These are phyloP conservation scores for Volucella inflata DNA, from an alignment of 2,888 invertebrate species.

Conservation along the genomic window DNA sequence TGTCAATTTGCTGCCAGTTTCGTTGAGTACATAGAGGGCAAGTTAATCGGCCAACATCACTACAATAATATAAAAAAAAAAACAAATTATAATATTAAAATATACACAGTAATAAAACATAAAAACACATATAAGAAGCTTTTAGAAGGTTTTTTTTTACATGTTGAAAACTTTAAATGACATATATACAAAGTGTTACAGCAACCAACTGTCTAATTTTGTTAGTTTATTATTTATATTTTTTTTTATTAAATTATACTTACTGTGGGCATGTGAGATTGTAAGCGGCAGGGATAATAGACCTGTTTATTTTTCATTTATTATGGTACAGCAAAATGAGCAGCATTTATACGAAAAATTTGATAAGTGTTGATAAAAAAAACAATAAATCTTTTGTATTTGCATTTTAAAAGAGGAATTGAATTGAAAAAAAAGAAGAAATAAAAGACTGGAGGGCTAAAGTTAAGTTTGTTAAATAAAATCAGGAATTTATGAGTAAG, in stretches of 20 bases:
- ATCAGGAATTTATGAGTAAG: conserved; percentile 4
- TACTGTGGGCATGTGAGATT: conserved; percentile 88
- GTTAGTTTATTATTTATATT: conserved; percentile 27
- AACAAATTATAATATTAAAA: conserved; percentile 6
- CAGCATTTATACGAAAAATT: conserved; percentile 67
- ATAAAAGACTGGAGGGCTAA: conserved; percentile 16
- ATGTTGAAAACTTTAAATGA: background rate
- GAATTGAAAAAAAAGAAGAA: background rate
- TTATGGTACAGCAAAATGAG: conserved; percentile 57
- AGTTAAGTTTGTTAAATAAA: conserved; percentile 30
- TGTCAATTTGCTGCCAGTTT: conserved; percentile 95
- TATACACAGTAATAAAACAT: background rate
- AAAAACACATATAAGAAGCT: background rate
- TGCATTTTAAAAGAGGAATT: background rate
- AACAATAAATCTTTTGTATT: conserved; percentile 23
- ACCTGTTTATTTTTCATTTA: conserved; percentile 83
- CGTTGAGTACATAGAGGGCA: conserved; percentile 94
- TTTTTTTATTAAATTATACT: conserved; percentile 82
- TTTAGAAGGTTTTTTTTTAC: too few relatives aligned
- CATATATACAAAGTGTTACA: conserved; percentile 13
- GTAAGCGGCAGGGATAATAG: conserved; percentile 86
- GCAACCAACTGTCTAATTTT: conserved; percentile 18
- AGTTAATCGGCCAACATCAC: conserved; percentile 91
- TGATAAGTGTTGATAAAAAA: conserved; percentile 58
- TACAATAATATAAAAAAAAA: conserved; percentile 61